Percentiles rank a stretch among this genome's conserved stretches.
Conservation (phyloP, 2,888 invertebrate species). For the Philonicus albiceps region DNA sequence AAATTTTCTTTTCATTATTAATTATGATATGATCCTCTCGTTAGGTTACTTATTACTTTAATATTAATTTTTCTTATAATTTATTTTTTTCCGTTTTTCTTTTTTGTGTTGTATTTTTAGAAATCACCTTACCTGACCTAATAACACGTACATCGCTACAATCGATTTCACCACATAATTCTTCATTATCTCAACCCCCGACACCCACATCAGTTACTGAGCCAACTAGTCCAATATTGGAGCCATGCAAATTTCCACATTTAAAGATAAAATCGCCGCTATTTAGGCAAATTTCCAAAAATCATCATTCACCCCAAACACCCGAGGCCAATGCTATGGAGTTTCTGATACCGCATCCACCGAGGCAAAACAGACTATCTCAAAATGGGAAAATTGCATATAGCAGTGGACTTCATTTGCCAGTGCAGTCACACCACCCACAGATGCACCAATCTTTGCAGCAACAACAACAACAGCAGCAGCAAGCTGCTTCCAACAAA, state of each 20-base stretch:
- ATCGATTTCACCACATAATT: slow-evolving; percentile 23
- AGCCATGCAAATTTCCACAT: slow-evolving; percentile 32
- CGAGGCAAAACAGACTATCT: slow-evolving; percentile 61
- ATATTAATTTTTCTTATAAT: slow-evolving; percentile 46
- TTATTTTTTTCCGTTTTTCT: slow-evolving; percentile 48
- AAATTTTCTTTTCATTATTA: background rate
- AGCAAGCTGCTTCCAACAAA: slow-evolving; percentile 56
- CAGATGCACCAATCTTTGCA: background rate
- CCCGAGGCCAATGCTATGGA: slow-evolving; percentile 57
- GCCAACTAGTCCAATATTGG: slow-evolving; percentile 43
- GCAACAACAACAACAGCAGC: background rate
- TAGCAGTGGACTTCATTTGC: slow-evolving; percentile 19
- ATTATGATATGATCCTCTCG: background rate
- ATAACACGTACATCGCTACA: slow-evolving; percentile 49
- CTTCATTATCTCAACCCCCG: slow-evolving; percentile 8
- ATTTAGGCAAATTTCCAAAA: slow-evolving; percentile 42
- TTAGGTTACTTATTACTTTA: slow-evolving; percentile 25
- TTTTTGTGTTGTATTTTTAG: slow-evolving; percentile 51
- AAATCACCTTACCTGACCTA: slow-evolving; percentile 52
- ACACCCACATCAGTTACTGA: slow-evolving; percentile 28
- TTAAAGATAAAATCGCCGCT: slow-evolving; percentile 41
- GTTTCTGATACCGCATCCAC: slow-evolving; percentile 57
- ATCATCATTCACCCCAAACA: background rate
- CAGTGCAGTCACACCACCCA: background rate
- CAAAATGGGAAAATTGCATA: slow-evolving; percentile 56